These are phyloP conservation scores for Frankliniella fusca DNA, from an alignment of 2,888 invertebrate genomes.

Conservation along the genomic window DNA sequence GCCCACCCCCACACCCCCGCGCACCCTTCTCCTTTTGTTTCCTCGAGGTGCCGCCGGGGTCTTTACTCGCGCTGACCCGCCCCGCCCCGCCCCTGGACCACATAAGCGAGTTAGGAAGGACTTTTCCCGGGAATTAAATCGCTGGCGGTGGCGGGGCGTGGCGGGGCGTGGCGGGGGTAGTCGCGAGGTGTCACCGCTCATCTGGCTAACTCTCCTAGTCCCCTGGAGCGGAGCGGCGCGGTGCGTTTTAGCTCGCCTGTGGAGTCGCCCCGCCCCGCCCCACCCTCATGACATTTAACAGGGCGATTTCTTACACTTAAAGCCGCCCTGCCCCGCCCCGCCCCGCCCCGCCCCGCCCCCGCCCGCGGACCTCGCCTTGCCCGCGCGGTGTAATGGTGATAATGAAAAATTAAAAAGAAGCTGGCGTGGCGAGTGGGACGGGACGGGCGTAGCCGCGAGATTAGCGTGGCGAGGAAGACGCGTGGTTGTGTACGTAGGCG, in stretches of 20 bases:
- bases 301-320: background rate
- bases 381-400: background rate
- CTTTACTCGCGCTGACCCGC: no score
- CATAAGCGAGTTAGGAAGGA: no score
- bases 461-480: background rate
- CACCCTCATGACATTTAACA: background rate
- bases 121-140: no score
- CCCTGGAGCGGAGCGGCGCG: background rate
- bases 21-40: no score
- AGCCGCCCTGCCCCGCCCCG: background rate
- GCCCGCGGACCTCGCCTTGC: background rate
- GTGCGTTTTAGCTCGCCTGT: no score
- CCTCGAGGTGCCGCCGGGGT: no score
- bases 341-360: background rate
- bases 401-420: background rate
- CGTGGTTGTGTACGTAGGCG: no score
- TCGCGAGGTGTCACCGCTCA: background rate
- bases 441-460: background rate
- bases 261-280: background rate
- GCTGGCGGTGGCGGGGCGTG: no score
- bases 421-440: background rate
- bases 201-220: background rate
- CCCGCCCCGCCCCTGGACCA: no score
- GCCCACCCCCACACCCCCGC: no score
- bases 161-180: background rate